Evolutionary conservation across 2,797 vertebrate genomes (phyloP).

Genomic region (Sciurus vulgaris): DNA sequence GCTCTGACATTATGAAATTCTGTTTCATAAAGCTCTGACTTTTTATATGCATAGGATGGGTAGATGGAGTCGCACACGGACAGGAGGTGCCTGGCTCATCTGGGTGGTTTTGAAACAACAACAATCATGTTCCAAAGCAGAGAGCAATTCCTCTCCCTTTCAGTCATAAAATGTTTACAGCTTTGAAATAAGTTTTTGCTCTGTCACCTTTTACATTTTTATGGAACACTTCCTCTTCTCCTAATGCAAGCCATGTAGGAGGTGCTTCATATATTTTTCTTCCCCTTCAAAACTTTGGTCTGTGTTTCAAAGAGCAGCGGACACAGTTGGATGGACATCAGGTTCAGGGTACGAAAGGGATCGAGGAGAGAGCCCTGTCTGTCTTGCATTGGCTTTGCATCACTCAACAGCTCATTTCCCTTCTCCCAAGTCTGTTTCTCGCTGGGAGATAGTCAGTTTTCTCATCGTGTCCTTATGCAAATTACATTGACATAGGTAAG

Average conservation of each 20-base stretch:
- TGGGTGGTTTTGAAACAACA: background rate
- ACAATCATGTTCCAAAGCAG: background rate
- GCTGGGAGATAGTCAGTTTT: background rate
- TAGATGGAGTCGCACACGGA: background rate
- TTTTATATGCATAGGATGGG: background rate
- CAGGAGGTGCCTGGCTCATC: background rate
- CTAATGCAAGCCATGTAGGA: background rate
- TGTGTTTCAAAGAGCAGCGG: background rate
- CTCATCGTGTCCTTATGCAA: background rate
- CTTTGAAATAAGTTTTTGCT: background rate
- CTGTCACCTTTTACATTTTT: background rate
- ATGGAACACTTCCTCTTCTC: background rate
- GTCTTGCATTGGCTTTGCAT: background rate
- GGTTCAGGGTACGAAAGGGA: background rate
- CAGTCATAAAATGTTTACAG: background rate
- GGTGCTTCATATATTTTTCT: background rate
- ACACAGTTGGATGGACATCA: background rate
- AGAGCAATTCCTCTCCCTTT: conserved; percentile 13
- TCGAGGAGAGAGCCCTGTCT: background rate
- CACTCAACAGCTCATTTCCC: background rate
- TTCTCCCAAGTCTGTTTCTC: background rate
- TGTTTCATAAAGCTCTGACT: background rate
- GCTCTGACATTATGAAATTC: background rate
- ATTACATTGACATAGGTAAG: background rate
- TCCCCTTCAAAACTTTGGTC: background rate